Evolutionary conservation across 2,797 vertebrate genomes (phyloP).

Genomic region (Tragopan temminckii): DNA sequence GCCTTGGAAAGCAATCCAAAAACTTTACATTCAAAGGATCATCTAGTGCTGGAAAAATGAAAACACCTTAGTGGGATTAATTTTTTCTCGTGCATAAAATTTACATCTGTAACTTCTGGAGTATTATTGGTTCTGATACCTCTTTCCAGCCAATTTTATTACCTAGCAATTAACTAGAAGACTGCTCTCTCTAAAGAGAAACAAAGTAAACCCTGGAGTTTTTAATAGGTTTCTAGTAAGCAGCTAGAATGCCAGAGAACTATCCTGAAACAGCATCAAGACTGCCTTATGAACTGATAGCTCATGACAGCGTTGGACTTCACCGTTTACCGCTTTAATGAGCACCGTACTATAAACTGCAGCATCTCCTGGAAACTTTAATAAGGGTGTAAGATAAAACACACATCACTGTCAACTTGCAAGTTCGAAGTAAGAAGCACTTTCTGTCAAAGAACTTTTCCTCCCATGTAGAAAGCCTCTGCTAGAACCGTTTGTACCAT

Average conservation of each 20-base stretch:
- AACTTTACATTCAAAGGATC: not conserved
- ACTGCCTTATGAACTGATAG: not conserved
- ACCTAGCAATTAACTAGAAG: not conserved
- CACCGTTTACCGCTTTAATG: conserved; percentile 15
- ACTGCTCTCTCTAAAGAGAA: not conserved
- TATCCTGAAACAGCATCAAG: not conserved
- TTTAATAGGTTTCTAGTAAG: not conserved
- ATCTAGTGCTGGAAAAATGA: not conserved
- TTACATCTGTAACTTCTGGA: not conserved
- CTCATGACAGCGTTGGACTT: not conserved
- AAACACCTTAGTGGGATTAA: not conserved
- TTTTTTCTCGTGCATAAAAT: not conserved
- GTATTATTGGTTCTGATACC: not conserved
- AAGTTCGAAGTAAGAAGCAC: not conserved
- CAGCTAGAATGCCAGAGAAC: not conserved
- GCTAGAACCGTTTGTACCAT: not conserved
- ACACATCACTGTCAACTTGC: fast-evolving
- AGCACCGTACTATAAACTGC: not conserved
- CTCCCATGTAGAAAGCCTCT: not conserved
- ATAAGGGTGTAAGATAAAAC: not conserved
- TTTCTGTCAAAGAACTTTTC: not conserved
- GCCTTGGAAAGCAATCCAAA: not conserved
- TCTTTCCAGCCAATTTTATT: not conserved
- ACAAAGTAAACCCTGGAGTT: not conserved
- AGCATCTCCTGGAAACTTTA: not conserved